These are phyloP conservation scores for Eupithecia inturbata DNA, from an alignment of 2,888 invertebrate genomes.

Conservation along the genomic window DNA sequence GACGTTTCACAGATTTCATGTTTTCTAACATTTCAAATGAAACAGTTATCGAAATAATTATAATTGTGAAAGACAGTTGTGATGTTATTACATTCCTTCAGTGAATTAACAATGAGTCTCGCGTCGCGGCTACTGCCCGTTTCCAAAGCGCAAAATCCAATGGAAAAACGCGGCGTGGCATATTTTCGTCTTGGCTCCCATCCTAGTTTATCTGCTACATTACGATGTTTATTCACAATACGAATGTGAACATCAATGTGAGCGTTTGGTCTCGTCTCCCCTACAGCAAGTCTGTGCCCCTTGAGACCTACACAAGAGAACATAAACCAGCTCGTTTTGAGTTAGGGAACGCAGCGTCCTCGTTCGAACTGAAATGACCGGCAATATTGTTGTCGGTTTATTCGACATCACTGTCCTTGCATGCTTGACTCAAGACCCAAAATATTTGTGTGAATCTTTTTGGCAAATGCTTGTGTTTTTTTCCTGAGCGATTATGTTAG, in stretches of 20 bases:
- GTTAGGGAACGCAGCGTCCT: slow-evolving; percentile 6
- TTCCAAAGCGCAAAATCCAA: slow-evolving; percentile 82
- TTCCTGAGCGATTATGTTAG: slow-evolving; percentile 49
- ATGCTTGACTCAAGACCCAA: slow-evolving; percentile 52
- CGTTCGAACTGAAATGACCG: slow-evolving; percentile 28
- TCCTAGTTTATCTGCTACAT: slow-evolving; percentile 85
- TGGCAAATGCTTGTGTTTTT: slow-evolving; percentile 60
- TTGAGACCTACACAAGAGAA: slow-evolving; percentile 43
- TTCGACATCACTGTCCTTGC: slow-evolving; percentile 55
- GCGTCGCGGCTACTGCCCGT: slow-evolving; percentile 72
- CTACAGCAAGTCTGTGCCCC: slow-evolving; percentile 50
- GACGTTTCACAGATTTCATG: slow-evolving; percentile 23
- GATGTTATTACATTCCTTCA: slow-evolving; percentile 65
- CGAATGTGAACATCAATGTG: slow-evolving; percentile 82
- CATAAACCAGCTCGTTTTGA: slow-evolving; percentile 22
- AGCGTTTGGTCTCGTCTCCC: slow-evolving; percentile 72
- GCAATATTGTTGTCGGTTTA: slow-evolving; percentile 49
- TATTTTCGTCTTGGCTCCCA: slow-evolving; percentile 85
- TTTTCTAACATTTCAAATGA: slow-evolving; percentile 31
- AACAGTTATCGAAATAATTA: slow-evolving; percentile 13
- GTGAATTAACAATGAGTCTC: slow-evolving; percentile 69
- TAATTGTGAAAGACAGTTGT: slow-evolving; percentile 33
- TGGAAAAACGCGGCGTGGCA: slow-evolving; percentile 83
- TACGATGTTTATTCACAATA: slow-evolving; percentile 85
- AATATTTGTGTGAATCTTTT: slow-evolving; percentile 56